A percentile compares a stretch with the other conserved stretches of the same genome.
Conservation (phyloP, 1,140 invertebrate genomes). For the Drosophila nasuta region DNA sequence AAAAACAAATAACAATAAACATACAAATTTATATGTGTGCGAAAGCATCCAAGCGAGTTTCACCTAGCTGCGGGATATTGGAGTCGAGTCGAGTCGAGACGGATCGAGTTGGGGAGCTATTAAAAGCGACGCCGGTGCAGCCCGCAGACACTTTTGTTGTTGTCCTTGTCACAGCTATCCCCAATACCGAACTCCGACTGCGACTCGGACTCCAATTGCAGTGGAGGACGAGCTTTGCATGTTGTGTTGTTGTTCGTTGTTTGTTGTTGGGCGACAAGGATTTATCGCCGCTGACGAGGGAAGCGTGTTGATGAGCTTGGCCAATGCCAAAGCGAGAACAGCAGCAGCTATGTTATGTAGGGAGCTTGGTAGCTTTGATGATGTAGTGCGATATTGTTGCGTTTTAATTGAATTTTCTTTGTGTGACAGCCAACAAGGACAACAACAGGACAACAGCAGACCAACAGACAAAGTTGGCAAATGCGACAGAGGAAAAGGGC, state of each 20-base stretch:
- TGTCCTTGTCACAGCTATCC: conserved; percentile 38
- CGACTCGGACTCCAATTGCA: background rate
- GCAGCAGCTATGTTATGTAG: background rate
- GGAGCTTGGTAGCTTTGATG: conserved; percentile 62
- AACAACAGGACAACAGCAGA: background rate
- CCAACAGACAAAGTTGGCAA: conserved; percentile 23
- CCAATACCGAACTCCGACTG: background rate
- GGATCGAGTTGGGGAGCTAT: background rate
- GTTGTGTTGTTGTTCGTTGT: conserved; percentile 28
- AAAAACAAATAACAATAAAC: conserved; percentile 28
- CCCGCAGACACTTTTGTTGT: conserved; percentile 57
- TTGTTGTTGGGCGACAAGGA: conserved; percentile 66
- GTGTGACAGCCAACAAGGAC: conserved; percentile 57
- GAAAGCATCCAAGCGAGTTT: no score
- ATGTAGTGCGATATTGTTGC: conserved; percentile 84
- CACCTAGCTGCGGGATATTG: no score
- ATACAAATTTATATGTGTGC: conserved; percentile 3
- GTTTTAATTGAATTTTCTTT: conserved; percentile 85
- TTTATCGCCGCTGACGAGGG: conserved; percentile 68
- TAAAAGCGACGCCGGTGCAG: conserved; percentile 50
- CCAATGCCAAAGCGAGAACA: conserved; percentile 6
- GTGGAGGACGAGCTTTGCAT: conserved; percentile 55
- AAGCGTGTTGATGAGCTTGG: conserved; percentile 46
- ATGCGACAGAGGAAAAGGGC: background rate
- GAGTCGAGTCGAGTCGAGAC: no score